Conservation (phyloP, 2,113 vertebrate genomes). For the Paracanthobrama guichenoti region DNA sequence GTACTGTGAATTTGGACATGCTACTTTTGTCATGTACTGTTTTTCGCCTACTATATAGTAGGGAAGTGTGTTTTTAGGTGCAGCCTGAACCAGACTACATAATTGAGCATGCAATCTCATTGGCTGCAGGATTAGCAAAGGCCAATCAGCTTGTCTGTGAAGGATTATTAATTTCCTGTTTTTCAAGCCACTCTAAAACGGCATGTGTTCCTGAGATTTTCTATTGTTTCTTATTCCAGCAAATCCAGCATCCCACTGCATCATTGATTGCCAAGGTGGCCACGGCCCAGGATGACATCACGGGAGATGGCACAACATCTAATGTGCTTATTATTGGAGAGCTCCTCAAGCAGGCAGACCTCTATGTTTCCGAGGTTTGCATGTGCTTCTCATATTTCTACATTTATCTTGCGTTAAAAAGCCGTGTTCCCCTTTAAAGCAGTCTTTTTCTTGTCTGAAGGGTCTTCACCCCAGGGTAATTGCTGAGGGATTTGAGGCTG, state of each 20-base stretch:
- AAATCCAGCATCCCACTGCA: conserved; percentile 99
- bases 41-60: too few species aligned
- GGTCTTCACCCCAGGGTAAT: conserved; percentile 95
- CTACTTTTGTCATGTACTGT: too few species aligned
- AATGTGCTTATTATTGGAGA: conserved; percentile 97
- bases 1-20: too few species aligned
- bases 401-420: too few species aligned
- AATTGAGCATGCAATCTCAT: too few species aligned
- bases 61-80: too few species aligned
- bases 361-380: conserved; percentile 92
- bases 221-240: conserved; percentile 68
- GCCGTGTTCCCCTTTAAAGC: background rate
- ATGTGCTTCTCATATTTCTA: background rate
- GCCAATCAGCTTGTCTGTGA: too few species aligned
- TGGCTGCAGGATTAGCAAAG: too few species aligned
- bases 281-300: conserved; percentile 98
- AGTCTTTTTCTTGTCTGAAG: conserved; percentile 64
- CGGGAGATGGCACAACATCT: conserved; percentile 96
- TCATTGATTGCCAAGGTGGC: conserved; percentile 98
- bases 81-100: too few species aligned
- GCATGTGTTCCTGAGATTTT: background rate
- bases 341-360: conserved; percentile 94
- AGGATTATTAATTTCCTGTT: background rate
- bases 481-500: conserved; percentile 94
- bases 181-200: background rate